Percentiles rank a stretch among this genome's conserved stretches.
These are phyloP conservation scores for Brachypteracias leptosomus DNA, from an alignment of 2,113 vertebrate genomes.

Conservation along the genomic window DNA sequence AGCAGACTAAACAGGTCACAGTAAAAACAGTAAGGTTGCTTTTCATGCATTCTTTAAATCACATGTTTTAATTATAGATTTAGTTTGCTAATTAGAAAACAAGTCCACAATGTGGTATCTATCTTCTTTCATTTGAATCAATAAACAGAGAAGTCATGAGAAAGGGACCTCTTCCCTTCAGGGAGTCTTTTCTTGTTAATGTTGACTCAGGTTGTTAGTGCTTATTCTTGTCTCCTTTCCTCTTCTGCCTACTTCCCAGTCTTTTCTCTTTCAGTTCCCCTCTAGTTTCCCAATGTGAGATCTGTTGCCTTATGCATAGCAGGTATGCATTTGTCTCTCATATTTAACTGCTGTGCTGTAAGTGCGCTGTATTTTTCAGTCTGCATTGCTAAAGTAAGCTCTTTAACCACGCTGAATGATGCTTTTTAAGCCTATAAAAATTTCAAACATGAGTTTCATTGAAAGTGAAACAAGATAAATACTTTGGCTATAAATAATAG, in stretches of 20 bases:
- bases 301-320: neutral
- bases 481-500: neutral
- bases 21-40: conserved; percentile 14
- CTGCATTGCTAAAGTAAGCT: neutral
- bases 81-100: conserved; percentile 60
- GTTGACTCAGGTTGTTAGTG: conserved; percentile 67
- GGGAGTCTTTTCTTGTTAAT: conserved; percentile 65
- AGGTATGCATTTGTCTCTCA: neutral
- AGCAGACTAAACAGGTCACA: conserved; percentile 49
- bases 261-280: conserved; percentile 57
- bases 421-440: neutral
- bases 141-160: conserved; percentile 73
- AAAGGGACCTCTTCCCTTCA: conserved; percentile 66
- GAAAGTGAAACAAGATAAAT: neutral
- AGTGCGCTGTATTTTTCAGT: neutral
- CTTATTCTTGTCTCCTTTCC: conserved; percentile 57
- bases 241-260: conserved; percentile 41
- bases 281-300: neutral
- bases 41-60: conserved; percentile 39
- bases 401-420: neutral
- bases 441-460: neutral
- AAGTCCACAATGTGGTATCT: conserved; percentile 41
- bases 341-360: neutral
- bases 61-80: conserved; percentile 37
- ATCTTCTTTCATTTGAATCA: conserved; percentile 63